Evolutionary conservation across 2,888 invertebrate species (phyloP).

Genomic region (Pseudoips prasinana): DNA sequence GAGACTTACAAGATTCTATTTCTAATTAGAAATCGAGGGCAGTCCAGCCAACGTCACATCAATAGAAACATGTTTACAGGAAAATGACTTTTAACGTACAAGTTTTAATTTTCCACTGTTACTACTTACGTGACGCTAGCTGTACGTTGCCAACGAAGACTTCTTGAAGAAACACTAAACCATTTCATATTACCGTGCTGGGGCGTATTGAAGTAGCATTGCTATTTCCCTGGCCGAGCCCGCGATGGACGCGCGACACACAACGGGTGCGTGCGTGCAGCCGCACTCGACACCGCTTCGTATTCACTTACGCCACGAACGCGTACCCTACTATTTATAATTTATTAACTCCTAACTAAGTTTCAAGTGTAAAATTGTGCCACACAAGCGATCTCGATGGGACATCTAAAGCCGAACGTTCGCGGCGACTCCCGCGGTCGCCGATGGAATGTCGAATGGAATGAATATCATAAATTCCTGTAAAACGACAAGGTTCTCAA

Average conservation of each 20-base stretch:
- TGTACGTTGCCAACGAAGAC: too few species aligned
- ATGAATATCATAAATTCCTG: conserved; percentile 58
- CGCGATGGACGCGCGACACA: neutral
- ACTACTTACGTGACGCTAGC: too few species aligned
- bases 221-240: too few species aligned
- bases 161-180: too few species aligned
- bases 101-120: too few species aligned
- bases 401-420: conserved; percentile 55
- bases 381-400: conserved; percentile 66
- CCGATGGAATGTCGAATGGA: conserved; percentile 46
- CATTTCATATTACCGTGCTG: too few species aligned
- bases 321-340: conserved; percentile 70
- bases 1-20: too few species aligned
- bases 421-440: conserved; percentile 31
- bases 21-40: too few species aligned
- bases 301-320: conserved; percentile 53
- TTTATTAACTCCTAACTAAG: conserved; percentile 76
- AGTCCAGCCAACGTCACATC: too few species aligned
- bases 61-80: too few species aligned
- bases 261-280: conserved; percentile 32
- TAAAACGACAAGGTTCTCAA: conserved; percentile 59
- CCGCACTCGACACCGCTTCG: conserved; percentile 44
- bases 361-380: conserved; percentile 76
- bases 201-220: too few species aligned
- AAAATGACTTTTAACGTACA: too few species aligned